Conservation (phyloP, 2,113 vertebrate genomes). For the Saguinus imperator region DNA sequence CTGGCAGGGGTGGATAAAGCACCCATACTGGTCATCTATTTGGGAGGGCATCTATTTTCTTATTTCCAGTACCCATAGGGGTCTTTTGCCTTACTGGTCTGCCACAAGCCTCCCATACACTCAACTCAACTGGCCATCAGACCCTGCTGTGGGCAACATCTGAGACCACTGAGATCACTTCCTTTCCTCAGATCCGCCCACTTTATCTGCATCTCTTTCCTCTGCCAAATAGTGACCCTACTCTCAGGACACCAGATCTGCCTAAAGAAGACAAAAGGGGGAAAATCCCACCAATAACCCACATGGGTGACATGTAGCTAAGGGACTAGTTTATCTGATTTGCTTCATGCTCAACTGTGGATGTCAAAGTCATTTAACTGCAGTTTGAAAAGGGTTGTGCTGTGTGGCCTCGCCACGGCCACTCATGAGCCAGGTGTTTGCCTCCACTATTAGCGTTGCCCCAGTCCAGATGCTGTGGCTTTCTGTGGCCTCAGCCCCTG, state of each 20-base stretch:
- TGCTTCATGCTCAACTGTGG: background rate
- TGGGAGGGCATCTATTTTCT: background rate
- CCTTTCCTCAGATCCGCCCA: background rate
- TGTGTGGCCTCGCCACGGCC: background rate
- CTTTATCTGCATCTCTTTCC: background rate
- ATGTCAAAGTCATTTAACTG: background rate
- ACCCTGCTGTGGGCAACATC: background rate
- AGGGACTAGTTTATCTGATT: background rate
- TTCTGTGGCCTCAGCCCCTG: fast-evolving
- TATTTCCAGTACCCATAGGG: background rate
- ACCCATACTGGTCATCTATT: background rate
- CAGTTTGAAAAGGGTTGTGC: background rate
- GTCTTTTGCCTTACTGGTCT: background rate
- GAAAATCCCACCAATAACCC: background rate
- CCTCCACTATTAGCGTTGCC: fast-evolving
- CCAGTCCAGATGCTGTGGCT: background rate
- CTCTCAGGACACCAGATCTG: background rate
- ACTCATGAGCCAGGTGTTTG: background rate
- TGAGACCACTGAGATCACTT: background rate
- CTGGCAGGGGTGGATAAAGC: background rate
- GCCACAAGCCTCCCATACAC: background rate
- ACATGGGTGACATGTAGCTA: no score
- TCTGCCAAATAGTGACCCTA: background rate
- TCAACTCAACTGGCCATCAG: background rate
- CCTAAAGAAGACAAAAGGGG: background rate